Evolutionary conservation across 2,113 vertebrate genomes (phyloP).

Genomic region (Calyptommatus sinebrachiatus): DNA sequence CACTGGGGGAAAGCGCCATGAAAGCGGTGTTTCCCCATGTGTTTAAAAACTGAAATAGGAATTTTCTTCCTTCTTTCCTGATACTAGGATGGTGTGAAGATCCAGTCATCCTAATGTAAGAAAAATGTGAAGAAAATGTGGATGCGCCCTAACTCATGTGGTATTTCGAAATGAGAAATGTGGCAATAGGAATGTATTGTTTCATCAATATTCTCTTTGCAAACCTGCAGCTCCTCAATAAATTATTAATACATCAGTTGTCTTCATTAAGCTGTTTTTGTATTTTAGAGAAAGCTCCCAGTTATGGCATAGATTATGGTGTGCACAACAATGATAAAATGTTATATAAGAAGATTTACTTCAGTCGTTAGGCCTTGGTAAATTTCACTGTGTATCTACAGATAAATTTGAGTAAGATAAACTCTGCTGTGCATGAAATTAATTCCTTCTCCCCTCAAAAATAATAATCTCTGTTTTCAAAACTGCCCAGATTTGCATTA

Average conservation of each 20-base stretch:
- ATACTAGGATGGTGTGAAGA: too few species aligned
- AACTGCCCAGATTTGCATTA: constrained; percentile 28
- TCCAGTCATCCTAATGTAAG: too few species aligned
- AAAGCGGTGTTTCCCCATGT: too few species aligned
- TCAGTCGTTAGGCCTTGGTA: constrained; percentile 13
- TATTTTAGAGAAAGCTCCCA: constrained; percentile 16
- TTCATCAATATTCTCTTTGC: constrained; percentile 20
- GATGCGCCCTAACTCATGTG: background rate
- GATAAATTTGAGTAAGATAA: constrained; percentile 16
- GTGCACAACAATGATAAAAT: constrained; percentile 32
- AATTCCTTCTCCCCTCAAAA: constrained; percentile 44
- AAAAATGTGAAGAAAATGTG: too few species aligned
- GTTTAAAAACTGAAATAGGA: too few species aligned
- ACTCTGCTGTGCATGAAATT: constrained; percentile 34
- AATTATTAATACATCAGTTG: constrained; percentile 11
- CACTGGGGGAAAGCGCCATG: too few species aligned
- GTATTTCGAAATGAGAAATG: background rate
- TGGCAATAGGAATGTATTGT: background rate
- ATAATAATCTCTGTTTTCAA: constrained; percentile 47
- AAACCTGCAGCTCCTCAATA: constrained; percentile 1
- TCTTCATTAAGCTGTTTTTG: constrained; percentile 31
- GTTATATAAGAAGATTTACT: constrained; percentile 35
- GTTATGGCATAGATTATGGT: constrained; percentile 28
- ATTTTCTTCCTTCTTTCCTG: too few species aligned
- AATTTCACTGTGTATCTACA: constrained; percentile 24